Evolutionary conservation across 2,888 invertebrate species (phyloP), one percentile per base, ranked within the genome.

Genomic region (Andrena chrysosceles): DNA sequence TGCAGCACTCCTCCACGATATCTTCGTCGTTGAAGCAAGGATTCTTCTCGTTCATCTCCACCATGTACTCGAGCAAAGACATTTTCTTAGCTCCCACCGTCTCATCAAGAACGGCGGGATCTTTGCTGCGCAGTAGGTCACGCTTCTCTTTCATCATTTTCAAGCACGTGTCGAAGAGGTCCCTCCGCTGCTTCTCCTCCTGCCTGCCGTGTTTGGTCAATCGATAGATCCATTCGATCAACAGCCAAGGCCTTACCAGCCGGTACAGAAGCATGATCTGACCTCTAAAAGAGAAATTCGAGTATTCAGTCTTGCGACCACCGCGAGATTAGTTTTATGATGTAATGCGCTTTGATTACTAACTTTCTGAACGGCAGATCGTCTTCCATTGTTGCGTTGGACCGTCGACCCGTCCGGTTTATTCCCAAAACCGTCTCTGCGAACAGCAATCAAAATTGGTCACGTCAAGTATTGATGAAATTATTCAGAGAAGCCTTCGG

Each of bases 311-410:
- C 23, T 16, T 7, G 23, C 23, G 4, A 5, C 3, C 1, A 13
- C 8, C 23, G 56, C 3, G 10, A 0, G 56, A 56, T 23, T 1
- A 23, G 13, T 13, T 52, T 49, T 20, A 16, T 29, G 13, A 33
- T 6, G 42, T 42, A 42, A 42, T 23, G 56, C 10, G 26, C 56
- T 54, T 10, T 29, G 2, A 29, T 78, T 79, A 92, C 94, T 94
- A 91, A 95, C 95, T 95, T 95, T 89, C 96, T 94, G 77, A 95
- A 96, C 0, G 96, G 96, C 0, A 95, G 95, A 33, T 95, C 93
- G 2, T 81, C 93, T 3, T 87, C 77, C 29, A 48, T 29, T 20
- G 13, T 1, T 10, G 7, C 10, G 13, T 26, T 66, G 16, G 6
- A 16, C 16, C 1, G n/a, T 59, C 42, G 67, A 6, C 20, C 74